Base-by-base conservation (phyloP, 2,797 vertebrate genomes). In the Sciaenops ocellatus region DNA sequence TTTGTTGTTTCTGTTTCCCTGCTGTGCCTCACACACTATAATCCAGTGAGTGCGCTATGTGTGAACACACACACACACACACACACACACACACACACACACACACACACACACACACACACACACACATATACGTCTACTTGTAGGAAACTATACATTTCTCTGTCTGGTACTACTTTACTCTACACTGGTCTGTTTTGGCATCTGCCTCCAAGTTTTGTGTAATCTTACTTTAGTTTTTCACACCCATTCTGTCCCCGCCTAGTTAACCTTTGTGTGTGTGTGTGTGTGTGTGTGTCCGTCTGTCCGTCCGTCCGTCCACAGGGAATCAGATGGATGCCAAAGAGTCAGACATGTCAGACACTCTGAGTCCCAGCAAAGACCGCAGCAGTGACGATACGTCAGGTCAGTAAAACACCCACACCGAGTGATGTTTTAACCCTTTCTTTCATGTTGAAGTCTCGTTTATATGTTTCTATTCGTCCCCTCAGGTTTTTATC, bases 381-480 rank as follows among this genome's bases (percentile, higher is more conserved):
- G 98, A 99, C 57, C 97, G 96, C 87, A 99, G 98, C 96, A 99
- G 98, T 2, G 98, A 99, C 93, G 98, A 99, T 93, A 96, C 97
- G 68, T 99, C 98, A 94, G 98, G 98, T 99, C 86, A 89, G 80
- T 73, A 4, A 47, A 65, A 68, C 18, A 18, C 15, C 22, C 44
- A 56, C 22, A 47, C 20, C 1, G 11, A 24, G 4, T 55, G 26
- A 12, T 0, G 5, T 26, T n/a, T 42, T 12, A 15, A 6, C 18
- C 7, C 18, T 7, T 24, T 26, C 30, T 34, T 15, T 64, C 7
- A 64, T 47, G 17, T 50, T 24, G 1, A 42, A 38, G 17, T 60
- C 1, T 55, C 0, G 8, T 54, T 38, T 44, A 4, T 65, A 8
- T 38, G 18, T 44, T 48, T 47, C 4, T 24, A 0, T 54, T 12